phyloP scores from a whole-genome alignment of 2,113 vertebrate genomes.

The Otocyon megalotis region DNA sequence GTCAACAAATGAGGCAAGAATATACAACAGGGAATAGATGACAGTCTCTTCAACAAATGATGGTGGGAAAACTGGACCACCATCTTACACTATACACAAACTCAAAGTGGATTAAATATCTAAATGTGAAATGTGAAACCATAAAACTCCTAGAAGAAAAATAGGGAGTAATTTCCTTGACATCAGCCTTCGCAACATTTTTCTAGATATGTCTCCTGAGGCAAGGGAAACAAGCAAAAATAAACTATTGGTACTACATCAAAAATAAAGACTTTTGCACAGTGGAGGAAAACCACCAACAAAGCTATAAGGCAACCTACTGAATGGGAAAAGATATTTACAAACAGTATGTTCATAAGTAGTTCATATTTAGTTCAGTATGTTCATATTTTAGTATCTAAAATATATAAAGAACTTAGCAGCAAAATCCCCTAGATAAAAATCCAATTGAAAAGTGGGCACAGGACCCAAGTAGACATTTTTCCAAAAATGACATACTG shows the following conservation, averaged over 20 bases:
- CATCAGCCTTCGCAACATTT: neutral
- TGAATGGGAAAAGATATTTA: neutral
- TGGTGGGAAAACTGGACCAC: neutral
- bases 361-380: too few relatives aligned
- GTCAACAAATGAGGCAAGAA: neutral
- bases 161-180: neutral
- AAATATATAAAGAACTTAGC: neutral
- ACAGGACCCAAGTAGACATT: neutral
- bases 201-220: neutral
- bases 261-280: neutral
- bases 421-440: neutral
- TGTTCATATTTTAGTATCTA: too few relatives aligned
- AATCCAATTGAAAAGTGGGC: neutral
- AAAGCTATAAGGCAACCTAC: neutral
- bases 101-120: neutral
- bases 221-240: neutral
- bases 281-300: neutral
- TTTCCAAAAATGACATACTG: neutral
- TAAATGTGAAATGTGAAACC: neutral
- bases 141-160: neutral
- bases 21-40: neutral
- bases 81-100: neutral
- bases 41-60: neutral
- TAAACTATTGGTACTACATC: neutral
- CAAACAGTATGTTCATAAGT: neutral